These are phyloP conservation scores for Yponomeuta malinellus DNA, from an alignment of 2,888 invertebrate genomes.

Conservation along the genomic window DNA sequence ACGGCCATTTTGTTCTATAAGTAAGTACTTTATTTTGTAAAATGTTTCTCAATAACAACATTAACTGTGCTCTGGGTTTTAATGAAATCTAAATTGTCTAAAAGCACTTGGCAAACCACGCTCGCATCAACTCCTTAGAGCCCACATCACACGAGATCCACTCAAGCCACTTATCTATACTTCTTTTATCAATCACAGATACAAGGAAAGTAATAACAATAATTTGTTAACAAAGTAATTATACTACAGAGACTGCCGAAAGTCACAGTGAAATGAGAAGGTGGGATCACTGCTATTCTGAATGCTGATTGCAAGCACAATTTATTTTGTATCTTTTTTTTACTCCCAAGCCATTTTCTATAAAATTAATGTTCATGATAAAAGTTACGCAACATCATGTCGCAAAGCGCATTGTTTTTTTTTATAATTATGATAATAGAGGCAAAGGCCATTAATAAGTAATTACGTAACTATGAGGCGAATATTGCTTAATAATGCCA, in stretches of 20 bases:
- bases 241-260: too few relatives aligned
- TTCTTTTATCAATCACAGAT: not conserved
- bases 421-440: not conserved
- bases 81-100: not conserved
- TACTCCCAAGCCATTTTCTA: too few relatives aligned
- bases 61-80: constrained; percentile 9
- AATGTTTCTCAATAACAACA: constrained; percentile 12
- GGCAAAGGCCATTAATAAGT: not conserved
- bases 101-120: constrained; percentile 3
- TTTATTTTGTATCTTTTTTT: too few relatives aligned
- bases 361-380: not conserved
- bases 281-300: too few relatives aligned
- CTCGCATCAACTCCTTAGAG: not conserved
- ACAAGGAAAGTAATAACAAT: not conserved
- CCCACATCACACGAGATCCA: not conserved
- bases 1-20: not conserved
- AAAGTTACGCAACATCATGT: not conserved
- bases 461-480: not conserved
- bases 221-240: too few relatives aligned
- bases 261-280: too few relatives aligned
- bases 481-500: not conserved
- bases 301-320: too few relatives aligned
- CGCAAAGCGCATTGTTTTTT: not conserved
- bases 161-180: not conserved
- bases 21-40: not conserved